Percentiles rank a stretch among this genome's conserved stretches.
Evolutionary conservation across 1,140 invertebrate genomes (phyloP).

Genomic region (Venustaconcha ellipsiformis): DNA sequence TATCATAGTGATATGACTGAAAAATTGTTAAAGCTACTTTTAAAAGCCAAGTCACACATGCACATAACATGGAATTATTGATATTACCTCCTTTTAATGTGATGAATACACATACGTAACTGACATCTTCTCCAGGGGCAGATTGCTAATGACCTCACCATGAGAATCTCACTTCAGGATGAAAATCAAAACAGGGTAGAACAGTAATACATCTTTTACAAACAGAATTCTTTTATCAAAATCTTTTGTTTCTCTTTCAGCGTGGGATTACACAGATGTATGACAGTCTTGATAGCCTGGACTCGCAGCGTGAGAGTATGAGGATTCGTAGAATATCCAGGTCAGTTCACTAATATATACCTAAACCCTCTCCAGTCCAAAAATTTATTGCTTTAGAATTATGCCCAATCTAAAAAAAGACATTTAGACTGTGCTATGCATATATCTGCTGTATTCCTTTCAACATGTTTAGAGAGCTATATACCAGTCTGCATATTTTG

Average conservation of each 20-base stretch:
- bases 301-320: conserved; percentile 48
- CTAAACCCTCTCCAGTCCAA: background rate
- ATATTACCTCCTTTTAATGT: conserved; percentile 8
- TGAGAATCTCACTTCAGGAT: background rate
- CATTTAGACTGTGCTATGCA: no score
- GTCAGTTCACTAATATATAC: conserved; percentile 28
- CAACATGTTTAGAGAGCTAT: no score
- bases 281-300: conserved; percentile 56
- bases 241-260: conserved; percentile 28
- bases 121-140: conserved; percentile 2
- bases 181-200: background rate
- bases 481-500: no score
- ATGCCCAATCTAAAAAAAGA: background rate
- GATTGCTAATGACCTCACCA: background rate
- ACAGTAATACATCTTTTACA: background rate
- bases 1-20: no score
- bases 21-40: no score
- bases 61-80: no score
- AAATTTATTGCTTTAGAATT: background rate
- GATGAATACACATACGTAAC: conserved; percentile 17
- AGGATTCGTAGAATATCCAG: conserved; percentile 50
- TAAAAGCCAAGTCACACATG: no score
- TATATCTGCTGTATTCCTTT: no score
- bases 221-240: conserved; percentile 12
- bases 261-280: conserved; percentile 53